Evolutionary conservation across 1,140 invertebrate genomes (phyloP), one percentile per base, ranked within the genome.

Genomic region (Rhynchophorus ferrugineus): DNA sequence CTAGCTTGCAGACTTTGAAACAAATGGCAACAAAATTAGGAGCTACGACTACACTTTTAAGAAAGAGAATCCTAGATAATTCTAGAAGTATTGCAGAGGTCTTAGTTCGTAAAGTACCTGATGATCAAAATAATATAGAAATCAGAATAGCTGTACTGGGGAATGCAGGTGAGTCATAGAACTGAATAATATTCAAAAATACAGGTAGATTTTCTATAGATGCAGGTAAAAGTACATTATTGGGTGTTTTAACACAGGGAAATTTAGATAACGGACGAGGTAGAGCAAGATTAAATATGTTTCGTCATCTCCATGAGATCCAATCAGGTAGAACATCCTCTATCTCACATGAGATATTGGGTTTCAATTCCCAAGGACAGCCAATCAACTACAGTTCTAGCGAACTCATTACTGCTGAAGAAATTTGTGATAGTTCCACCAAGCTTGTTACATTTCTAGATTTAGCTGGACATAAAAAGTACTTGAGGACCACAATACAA

Each of bases 361-460:
- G 95, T 3, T 98, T 98, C 69, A 88, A 93, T 72, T 77, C 78
- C 3, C 72, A 86, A 75, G 85, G 86, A 1, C 76, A 81, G 59
- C 76, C 89, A 19, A 79, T 94, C 1, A 81, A 82, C 64, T 81
- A 81, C 56, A 95, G 95, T 61, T 96, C 95, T 65, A 87, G 86
- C 54, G 87, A 92, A 63, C 83, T 91, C 67, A 85, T 87, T 67
- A 94, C 88, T 1, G 85, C 93, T 0, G 95, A 98, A 71, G 90
- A 97, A 63, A 97, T 98, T 39, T 92, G 89, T 59, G 90, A 94
- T 60, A 75, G 83, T 47, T 91, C 89, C 1, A 84, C 87, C 3
- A 95, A 95, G 73, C 72, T 97, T 29, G 87, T 98, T 0, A 95
- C 92, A 1, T 91, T 98, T 62, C 85, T 98, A 63, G 96, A 99